Evolutionary conservation across 1,140 invertebrate genomes (phyloP).

Genomic region (Heterodera schachtii): DNA sequence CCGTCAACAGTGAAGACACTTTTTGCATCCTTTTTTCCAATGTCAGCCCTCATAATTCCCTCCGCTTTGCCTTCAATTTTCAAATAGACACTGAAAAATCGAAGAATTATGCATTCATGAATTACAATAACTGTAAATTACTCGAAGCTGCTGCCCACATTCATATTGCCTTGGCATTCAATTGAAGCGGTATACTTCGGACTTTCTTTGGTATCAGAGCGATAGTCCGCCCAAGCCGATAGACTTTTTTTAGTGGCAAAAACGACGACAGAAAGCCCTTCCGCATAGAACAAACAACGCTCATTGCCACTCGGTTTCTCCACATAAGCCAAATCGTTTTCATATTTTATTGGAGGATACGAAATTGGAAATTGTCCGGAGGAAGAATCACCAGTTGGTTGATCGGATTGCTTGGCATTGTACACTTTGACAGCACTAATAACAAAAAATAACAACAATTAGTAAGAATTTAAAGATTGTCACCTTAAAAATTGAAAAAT

Average conservation of each 20-base stretch:
- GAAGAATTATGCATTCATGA: neutral
- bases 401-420: neutral
- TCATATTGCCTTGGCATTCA: conserved; percentile 1
- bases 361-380: neutral
- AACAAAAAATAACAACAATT: neutral
- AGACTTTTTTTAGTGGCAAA: conserved; percentile 7
- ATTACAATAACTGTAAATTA: neutral
- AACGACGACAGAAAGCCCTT: conserved; percentile 30
- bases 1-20: neutral
- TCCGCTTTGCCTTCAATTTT: neutral
- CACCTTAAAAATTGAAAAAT: neutral
- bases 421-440: neutral
- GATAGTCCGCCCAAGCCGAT: conserved; percentile 6
- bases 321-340: neutral
- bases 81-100: neutral
- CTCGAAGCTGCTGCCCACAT: conserved; percentile 4
- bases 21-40: neutral
- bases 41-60: neutral
- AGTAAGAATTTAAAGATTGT: neutral
- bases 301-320: neutral
- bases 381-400: neutral
- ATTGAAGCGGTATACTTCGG: conserved; percentile 8
- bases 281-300: conserved; percentile 34
- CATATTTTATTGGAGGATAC: neutral
- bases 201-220: conserved; percentile 6